phyloP scores from a whole-genome alignment of 2,113 vertebrate genomes.

The Theristicus caerulescens region DNA sequence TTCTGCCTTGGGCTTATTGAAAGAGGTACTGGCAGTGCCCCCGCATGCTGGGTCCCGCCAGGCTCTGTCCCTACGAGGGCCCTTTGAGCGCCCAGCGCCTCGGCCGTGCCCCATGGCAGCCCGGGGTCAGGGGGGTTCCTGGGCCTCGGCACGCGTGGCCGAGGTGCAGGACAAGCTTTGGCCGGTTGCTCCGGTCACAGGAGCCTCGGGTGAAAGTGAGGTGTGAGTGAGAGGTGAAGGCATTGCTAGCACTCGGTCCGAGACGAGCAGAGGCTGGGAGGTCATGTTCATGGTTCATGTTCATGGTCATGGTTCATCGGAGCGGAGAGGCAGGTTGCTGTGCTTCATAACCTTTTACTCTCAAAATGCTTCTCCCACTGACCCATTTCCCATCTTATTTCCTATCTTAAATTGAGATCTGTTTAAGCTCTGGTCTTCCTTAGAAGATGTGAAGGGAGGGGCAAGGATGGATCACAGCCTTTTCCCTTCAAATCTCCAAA shows the following conservation, averaged over 20 bases:
- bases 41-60: neutral
- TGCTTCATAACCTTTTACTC: neutral
- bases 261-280: neutral
- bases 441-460: neutral
- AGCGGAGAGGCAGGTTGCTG: neutral
- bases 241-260: fast-evolving
- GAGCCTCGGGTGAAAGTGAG: neutral
- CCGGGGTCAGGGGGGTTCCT: fast-evolving
- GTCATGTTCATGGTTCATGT: too few species aligned
- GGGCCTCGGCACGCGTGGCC: fast-evolving
- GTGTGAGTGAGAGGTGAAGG: neutral
- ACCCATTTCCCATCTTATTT: neutral
- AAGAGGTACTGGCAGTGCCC: too few species aligned
- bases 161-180: neutral
- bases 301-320: neutral
- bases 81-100: fast-evolving
- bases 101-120: neutral
- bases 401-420: neutral
- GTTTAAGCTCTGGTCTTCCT: neutral
- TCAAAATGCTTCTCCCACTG: neutral
- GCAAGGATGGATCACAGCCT: neutral
- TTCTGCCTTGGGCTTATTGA: neutral
- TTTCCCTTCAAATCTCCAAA: neutral
- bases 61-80: neutral
- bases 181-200: neutral